Base-by-base conservation (phyloP, 2,888 invertebrate species). In the Hypomecis atomaria region DNA sequence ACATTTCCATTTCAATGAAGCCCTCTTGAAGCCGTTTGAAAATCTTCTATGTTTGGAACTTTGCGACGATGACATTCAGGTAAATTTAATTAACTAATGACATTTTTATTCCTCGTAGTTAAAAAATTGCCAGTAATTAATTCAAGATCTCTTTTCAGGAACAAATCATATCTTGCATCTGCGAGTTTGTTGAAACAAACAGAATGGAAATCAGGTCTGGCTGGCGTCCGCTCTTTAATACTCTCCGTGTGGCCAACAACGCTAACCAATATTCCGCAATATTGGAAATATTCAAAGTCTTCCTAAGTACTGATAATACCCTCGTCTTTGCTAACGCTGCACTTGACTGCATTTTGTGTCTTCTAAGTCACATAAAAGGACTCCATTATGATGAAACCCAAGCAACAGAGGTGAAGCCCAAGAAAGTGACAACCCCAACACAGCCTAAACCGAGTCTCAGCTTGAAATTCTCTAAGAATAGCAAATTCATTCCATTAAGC, bases 1-100 rank as follows among this genome's bases (percentile, higher is more conserved):
- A 0, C 97, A 98, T 87, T 99, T 98, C 87, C 98, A 99, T 84
- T 98, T 99, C 85, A 98, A 99, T 83, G 99, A 99, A 85, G 97
- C 98, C 0, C 92, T 99, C 7, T 95, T 99, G 73, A 98, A 99
- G 81, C 98, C 99, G 0, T 98, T 98, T 83, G 98, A 99, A 88
- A 98, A 98, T 82, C 94, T 99, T 45, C 92, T 99, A 0, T 98
- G 98, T 83, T 94, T 98, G 78, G 99, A 99, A 82, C 93, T 98
- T 8, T 98, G 98, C 84, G 98, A 98, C 85, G 95, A 96, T 64
- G 99, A 99, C 86, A 97, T 98, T 45, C 98, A 98, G 93, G 97
- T 96, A 84, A 65, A 38, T 43, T 69, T 66, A 48, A 7, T 8
- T 6, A 36, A 43, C 2, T 53, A 37, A 42, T 43, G 33, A 42